Conservation (phyloP, 2,888 invertebrate genomes). For the Cheilosia variabilis region DNA sequence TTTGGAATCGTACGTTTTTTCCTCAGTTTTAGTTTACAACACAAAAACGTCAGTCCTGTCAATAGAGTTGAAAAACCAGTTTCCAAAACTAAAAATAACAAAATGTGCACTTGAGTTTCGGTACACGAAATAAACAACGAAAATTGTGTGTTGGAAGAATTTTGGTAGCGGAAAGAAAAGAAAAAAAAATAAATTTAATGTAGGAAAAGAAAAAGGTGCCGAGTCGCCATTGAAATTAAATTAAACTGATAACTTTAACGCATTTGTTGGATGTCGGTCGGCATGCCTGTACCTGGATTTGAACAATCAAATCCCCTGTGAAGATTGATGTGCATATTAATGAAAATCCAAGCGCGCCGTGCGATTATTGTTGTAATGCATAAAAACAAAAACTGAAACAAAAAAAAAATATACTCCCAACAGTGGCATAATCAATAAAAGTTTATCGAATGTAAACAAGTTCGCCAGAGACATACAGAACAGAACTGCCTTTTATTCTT, state of each 20-base stretch:
- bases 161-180: background rate
- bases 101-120: background rate
- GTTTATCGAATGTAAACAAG: conserved; percentile 1
- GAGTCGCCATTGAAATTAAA: conserved; percentile 7
- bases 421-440: background rate
- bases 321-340: conserved; percentile 9
- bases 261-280: background rate
- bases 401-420: background rate
- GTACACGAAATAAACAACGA: conserved; percentile 12
- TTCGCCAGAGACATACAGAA: background rate
- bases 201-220: background rate
- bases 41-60: background rate
- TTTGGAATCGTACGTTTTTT: background rate
- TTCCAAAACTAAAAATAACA: background rate
- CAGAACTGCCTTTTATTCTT: background rate
- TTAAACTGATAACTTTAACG: background rate
- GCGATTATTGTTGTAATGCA: background rate
- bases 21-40: background rate
- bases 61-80: conserved; percentile 15
- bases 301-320: background rate
- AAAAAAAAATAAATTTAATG: background rate
- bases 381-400: background rate
- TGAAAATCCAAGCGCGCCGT: background rate
- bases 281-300: background rate
- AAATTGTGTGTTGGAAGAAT: conserved; percentile 10